Conservation (phyloP, 1,140 invertebrate species). For the Drosophila rhopaloa region DNA sequence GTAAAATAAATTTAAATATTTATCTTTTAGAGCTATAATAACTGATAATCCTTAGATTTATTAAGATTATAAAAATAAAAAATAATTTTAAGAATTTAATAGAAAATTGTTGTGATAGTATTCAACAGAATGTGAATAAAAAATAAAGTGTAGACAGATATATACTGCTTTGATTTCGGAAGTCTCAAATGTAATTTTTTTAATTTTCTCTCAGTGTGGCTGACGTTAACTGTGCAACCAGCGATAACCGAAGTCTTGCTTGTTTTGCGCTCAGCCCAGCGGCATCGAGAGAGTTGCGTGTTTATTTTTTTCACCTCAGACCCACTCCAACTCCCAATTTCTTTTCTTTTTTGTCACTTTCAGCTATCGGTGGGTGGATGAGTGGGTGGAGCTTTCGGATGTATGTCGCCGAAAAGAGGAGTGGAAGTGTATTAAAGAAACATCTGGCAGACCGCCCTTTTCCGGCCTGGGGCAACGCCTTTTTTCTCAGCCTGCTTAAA, state of each 20-base stretch:
- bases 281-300: constrained; percentile 64
- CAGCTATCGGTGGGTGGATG: constrained; percentile 32
- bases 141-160: no score
- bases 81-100: no score
- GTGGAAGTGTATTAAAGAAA: constrained; percentile 66
- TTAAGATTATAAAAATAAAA: no score
- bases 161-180: no score
- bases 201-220: constrained; percentile 43
- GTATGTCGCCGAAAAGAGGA: constrained; percentile 1
- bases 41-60: no score
- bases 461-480: constrained; percentile 40
- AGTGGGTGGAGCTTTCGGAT: constrained; percentile 6
- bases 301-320: constrained; percentile 70
- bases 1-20: no score
- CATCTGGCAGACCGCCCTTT: constrained; percentile 58
- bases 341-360: constrained; percentile 61
- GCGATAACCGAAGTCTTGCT: constrained; percentile 70
- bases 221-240: constrained; percentile 58
- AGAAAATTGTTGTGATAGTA: no score
- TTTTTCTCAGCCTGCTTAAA: constrained; percentile 42
- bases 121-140: no score
- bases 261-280: constrained; percentile 55
- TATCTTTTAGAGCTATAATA: no score
- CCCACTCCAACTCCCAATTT: constrained; percentile 12
- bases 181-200: background rate